Conservation (phyloP, 53 echinoderm and acorn worm species). For the Crossaster papposus region DNA sequence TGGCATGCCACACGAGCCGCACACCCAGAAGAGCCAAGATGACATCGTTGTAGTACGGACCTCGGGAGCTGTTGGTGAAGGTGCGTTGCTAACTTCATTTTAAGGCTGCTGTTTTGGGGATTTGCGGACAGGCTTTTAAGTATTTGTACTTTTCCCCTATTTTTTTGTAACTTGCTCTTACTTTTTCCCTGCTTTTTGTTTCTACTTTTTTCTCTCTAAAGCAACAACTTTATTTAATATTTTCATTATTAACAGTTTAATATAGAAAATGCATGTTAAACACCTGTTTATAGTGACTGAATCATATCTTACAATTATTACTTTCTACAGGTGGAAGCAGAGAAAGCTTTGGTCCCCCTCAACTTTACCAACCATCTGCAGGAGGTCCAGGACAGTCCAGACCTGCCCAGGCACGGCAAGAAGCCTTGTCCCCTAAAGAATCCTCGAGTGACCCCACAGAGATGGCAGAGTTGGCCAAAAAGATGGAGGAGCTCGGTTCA, state of each 20-base stretch:
- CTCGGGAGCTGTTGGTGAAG: too few relatives aligned
- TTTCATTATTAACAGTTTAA: not conserved
- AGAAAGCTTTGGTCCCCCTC: not conserved
- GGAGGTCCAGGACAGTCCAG: not conserved
- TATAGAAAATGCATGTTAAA: not conserved
- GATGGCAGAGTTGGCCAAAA: not conserved
- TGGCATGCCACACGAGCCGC: too few relatives aligned
- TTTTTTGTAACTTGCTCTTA: too few relatives aligned
- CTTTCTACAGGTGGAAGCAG: not conserved
- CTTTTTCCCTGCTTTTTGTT: too few relatives aligned
- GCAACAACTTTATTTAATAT: too few relatives aligned
- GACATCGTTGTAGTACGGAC: too few relatives aligned
- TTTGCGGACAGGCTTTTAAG: too few relatives aligned
- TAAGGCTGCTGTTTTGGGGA: too few relatives aligned
- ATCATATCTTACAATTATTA: too few relatives aligned
- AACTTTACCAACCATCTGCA: not conserved
- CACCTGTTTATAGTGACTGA: not conserved
- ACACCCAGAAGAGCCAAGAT: not conserved
- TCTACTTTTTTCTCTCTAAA: too few relatives aligned
- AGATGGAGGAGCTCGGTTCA: not conserved
- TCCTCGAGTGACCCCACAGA: not conserved
- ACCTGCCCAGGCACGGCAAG: not conserved
- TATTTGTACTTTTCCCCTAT: too few relatives aligned
- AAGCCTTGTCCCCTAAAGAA: not conserved
- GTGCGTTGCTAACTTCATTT: too few relatives aligned